These are phyloP conservation scores for Eristalis tenax DNA, from an alignment of 2,888 invertebrate species.

Conservation along the genomic window DNA sequence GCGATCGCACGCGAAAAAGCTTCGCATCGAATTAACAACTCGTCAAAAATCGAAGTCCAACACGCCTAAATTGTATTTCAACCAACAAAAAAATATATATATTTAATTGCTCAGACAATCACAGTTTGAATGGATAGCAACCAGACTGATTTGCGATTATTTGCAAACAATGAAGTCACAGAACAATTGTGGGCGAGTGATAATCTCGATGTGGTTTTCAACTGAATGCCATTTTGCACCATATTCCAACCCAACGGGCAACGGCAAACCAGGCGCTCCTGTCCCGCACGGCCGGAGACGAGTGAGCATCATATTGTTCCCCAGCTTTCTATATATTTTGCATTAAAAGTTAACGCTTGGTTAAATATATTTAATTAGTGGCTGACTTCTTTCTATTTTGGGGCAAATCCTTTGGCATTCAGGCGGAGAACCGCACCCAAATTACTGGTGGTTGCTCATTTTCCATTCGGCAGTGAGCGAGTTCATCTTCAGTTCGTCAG, in stretches of 20 bases:
- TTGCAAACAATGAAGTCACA: conserved; percentile 43
- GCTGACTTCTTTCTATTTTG: conserved; percentile 64
- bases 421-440: conserved; percentile 58
- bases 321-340: conserved; percentile 62
- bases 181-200: conserved; percentile 69
- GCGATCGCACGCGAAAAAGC: background rate
- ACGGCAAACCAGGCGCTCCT: conserved; percentile 17
- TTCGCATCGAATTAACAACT: too few species aligned
- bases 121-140: background rate
- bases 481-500: conserved; percentile 59
- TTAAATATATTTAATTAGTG: conserved; percentile 76
- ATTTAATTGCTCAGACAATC: background rate
- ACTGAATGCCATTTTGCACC: conserved; percentile 62
- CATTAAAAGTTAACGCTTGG: conserved; percentile 75
- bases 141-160: background rate
- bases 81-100: background rate
- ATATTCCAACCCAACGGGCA: conserved; percentile 11
- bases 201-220: conserved; percentile 68
- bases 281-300: conserved; percentile 31
- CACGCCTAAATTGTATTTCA: background rate
- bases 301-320: conserved; percentile 62
- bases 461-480: conserved; percentile 28
- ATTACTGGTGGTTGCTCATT: conserved; percentile 65
- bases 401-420: conserved; percentile 55
- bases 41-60: background rate